Percentiles rank a stretch among this genome's conserved stretches.
Evolutionary conservation across 2,797 vertebrate genomes (phyloP).

Genomic region (Coccyzus lansbergi): DNA sequence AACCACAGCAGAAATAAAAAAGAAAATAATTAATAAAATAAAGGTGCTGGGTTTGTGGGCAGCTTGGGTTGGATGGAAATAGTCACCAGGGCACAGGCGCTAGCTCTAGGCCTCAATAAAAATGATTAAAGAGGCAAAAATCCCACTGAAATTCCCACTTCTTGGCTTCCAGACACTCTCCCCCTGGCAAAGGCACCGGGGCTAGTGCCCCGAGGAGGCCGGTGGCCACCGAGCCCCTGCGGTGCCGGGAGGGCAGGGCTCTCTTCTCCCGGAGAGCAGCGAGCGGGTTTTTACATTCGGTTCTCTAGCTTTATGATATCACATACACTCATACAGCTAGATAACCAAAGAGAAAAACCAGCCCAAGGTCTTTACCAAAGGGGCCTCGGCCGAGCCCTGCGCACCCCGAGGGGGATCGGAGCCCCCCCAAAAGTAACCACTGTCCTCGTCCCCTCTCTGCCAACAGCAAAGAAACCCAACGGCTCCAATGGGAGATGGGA

Average conservation of each 20-base stretch:
- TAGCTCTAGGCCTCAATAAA: neutral
- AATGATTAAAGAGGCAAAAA: neutral
- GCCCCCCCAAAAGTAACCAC: neutral
- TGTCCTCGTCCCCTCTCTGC: accelerated
- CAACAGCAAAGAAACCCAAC: neutral
- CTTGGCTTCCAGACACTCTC: neutral
- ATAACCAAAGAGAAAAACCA: slow-evolving; percentile 86
- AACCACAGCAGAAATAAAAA: neutral
- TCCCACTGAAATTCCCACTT: neutral
- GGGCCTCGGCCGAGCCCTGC: neutral
- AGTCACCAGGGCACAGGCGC: neutral
- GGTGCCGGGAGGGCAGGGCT: slow-evolving; percentile 7
- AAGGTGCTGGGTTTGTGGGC: neutral
- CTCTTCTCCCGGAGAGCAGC: slow-evolving; percentile 72
- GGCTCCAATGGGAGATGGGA: neutral
- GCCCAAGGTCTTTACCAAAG: slow-evolving; percentile 68
- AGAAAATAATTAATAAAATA: neutral
- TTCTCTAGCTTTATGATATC: slow-evolving; percentile 99
- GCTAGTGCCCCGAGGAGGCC: neutral
- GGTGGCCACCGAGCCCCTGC: neutral
- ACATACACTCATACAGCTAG: slow-evolving; percentile 89
- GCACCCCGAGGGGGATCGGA: neutral
- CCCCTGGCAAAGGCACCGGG: neutral
- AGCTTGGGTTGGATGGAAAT: neutral
- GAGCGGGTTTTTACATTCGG: slow-evolving; percentile 94